Conservation (phyloP, 92 coral and sea anemone genomes). For the Zoanthus gigantus region DNA sequence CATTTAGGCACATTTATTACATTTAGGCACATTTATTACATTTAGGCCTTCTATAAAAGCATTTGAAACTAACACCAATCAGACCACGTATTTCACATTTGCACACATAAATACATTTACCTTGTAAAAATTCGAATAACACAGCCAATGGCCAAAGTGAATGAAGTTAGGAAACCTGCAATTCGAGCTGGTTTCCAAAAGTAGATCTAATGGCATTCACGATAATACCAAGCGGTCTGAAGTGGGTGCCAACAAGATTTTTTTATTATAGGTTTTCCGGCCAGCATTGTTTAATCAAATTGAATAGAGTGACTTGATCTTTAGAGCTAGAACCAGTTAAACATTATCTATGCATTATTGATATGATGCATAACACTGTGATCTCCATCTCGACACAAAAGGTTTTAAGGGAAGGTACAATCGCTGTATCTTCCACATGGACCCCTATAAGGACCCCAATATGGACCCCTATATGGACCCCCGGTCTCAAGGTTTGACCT, state of each 20-base stretch:
- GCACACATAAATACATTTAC: conserved; percentile 24
- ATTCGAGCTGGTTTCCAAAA: neutral
- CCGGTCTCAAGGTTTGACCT: too few species aligned
- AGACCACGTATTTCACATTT: neutral
- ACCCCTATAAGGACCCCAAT: too few species aligned
- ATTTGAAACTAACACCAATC: neutral
- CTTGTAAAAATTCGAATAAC: conserved; percentile 17
- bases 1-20: too few species aligned
- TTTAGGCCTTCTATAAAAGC: neutral
- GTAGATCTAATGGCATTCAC: neutral
- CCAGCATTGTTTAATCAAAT: conserved; percentile 41
- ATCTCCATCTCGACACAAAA: conserved; percentile 54
- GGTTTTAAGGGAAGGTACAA: neutral
- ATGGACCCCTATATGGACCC: too few species aligned
- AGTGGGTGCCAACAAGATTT: conserved; percentile 46
- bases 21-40: too few species aligned
- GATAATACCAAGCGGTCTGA: conserved; percentile 42
- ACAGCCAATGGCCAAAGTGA: conserved; percentile 22
- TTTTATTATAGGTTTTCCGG: conserved; percentile 25
- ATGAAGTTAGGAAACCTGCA: conserved; percentile 27
- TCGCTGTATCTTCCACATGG: too few species aligned
- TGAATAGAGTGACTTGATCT: neutral
- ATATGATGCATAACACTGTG: conserved; percentile 18
- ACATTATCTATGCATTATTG: conserved; percentile 69
- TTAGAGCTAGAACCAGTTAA: conserved; percentile 10